Evolutionary conservation across 2,113 vertebrate genomes (phyloP).

Genomic region (Paralichthys olivaceus): DNA sequence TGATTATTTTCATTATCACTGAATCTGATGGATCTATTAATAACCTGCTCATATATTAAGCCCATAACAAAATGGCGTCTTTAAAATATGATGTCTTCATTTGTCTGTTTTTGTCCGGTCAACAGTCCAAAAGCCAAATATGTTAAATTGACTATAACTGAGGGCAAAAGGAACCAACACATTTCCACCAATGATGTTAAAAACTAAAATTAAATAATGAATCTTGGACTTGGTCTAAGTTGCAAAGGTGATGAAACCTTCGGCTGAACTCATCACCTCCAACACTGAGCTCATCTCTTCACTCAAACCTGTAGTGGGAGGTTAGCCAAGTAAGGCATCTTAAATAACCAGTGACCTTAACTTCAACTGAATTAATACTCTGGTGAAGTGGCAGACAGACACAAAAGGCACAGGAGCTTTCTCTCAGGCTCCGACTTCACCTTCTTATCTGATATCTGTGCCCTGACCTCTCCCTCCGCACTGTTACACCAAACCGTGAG

Average conservation of each 20-base stretch:
- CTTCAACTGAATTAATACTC: constrained; percentile 34
- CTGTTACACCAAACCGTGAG: constrained; percentile 48
- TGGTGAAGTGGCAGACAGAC: constrained; percentile 20
- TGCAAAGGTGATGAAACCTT: neutral
- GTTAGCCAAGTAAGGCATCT: constrained; percentile 71
- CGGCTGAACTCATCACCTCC: neutral
- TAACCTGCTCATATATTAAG: neutral
- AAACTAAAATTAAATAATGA: too few relatives aligned
- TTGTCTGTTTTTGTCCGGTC: neutral
- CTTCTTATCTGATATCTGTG: constrained; percentile 49
- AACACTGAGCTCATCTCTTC: constrained; percentile 26
- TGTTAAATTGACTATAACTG: too few relatives aligned
- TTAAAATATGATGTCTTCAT: neutral
- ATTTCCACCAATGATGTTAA: too few relatives aligned
- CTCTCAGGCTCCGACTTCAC: constrained; percentile 6
- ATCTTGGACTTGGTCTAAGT: too few relatives aligned
- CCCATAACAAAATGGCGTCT: neutral
- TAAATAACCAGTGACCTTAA: constrained; percentile 75
- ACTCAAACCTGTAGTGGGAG: constrained; percentile 64
- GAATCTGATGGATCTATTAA: neutral
- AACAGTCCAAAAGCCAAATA: too few relatives aligned
- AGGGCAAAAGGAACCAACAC: too few relatives aligned
- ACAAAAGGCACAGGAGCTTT: constrained; percentile 24
- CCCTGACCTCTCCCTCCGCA: constrained; percentile 54
- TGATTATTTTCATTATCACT: neutral